These are phyloP conservation scores for Ametastegia equiseti DNA, from an alignment of 2,888 invertebrate species.

Conservation along the genomic window DNA sequence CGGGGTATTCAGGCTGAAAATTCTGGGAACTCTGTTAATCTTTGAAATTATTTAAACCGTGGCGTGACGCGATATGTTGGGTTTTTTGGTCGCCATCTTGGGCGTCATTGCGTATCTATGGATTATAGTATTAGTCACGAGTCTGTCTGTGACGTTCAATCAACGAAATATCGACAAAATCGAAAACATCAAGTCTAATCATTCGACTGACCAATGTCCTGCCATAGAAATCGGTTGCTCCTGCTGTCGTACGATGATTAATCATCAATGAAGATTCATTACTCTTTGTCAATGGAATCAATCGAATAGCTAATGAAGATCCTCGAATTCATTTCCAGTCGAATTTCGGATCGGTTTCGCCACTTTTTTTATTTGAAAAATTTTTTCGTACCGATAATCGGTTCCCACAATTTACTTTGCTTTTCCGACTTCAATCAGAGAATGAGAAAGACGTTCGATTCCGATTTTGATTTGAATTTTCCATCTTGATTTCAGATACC, in stretches of 20 bases:
- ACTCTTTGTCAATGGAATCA: too few relatives aligned
- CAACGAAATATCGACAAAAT: not conserved
- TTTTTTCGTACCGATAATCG: too few relatives aligned
- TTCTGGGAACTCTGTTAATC: not conserved
- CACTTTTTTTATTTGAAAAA: too few relatives aligned
- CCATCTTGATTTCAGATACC: conserved; percentile 76
- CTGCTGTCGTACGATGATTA: conserved; percentile 2
- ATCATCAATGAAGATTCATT: not conserved
- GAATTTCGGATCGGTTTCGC: too few relatives aligned
- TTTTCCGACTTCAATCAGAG: too few relatives aligned
- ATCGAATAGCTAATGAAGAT: too few relatives aligned
- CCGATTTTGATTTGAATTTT: conserved; percentile 46
- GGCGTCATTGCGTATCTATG: conserved; percentile 59
- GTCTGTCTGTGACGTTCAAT: conserved; percentile 39
- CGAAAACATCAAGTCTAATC: not conserved
- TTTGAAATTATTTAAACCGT: not conserved
- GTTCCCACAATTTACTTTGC: too few relatives aligned
- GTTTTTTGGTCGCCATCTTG: conserved; percentile 49
- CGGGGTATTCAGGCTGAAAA: not conserved
- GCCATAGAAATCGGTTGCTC: not conserved
- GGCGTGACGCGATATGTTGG: conserved; percentile 3
- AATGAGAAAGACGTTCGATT: too few relatives aligned
- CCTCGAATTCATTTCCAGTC: too few relatives aligned
- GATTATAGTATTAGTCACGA: conserved; percentile 55
- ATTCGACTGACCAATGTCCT: not conserved